phyloP scores from a whole-genome alignment of 2,797 vertebrate genomes.

The Sebastes wilsoni region DNA sequence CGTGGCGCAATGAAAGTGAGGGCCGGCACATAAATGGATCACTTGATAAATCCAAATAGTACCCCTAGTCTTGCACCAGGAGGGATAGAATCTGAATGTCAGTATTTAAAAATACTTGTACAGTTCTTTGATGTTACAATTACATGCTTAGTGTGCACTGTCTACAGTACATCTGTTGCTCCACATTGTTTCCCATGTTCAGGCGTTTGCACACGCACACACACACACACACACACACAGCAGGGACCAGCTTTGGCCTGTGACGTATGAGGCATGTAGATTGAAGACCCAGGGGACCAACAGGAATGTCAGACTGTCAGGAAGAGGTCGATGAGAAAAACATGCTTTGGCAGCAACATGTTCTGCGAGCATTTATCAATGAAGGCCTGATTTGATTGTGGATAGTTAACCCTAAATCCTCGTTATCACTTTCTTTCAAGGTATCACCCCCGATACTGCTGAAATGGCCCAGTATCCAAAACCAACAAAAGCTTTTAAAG shows the following conservation, averaged over 20 bases:
- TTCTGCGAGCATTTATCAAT: slow-evolving; percentile 8
- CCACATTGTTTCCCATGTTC: slow-evolving; percentile 45
- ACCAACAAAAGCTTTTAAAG: background rate
- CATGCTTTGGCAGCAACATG: slow-evolving; percentile 46
- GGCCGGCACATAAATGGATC: background rate
- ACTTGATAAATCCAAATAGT: background rate
- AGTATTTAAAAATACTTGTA: background rate
- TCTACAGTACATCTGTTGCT: slow-evolving; percentile 10
- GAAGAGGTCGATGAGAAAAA: slow-evolving; percentile 67
- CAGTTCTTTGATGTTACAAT: background rate
- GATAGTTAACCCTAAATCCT: background rate
- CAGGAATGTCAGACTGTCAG: slow-evolving; percentile 65
- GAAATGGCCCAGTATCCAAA: background rate
- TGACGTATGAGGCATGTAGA: slow-evolving; percentile 58
- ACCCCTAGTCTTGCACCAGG: background rate
- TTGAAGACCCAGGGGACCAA: slow-evolving; percentile 46
- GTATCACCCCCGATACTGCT: no score
- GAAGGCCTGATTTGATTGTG: background rate
- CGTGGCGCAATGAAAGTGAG: no score
- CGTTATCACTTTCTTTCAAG: background rate
- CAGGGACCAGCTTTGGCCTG: slow-evolving; percentile 17
- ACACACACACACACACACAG: background rate
- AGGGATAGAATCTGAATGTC: background rate
- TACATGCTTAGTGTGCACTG: background rate
- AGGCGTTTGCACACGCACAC: background rate